Evolutionary conservation across 2,797 vertebrate genomes (phyloP).

Genomic region (Bucorvus abyssinicus): DNA sequence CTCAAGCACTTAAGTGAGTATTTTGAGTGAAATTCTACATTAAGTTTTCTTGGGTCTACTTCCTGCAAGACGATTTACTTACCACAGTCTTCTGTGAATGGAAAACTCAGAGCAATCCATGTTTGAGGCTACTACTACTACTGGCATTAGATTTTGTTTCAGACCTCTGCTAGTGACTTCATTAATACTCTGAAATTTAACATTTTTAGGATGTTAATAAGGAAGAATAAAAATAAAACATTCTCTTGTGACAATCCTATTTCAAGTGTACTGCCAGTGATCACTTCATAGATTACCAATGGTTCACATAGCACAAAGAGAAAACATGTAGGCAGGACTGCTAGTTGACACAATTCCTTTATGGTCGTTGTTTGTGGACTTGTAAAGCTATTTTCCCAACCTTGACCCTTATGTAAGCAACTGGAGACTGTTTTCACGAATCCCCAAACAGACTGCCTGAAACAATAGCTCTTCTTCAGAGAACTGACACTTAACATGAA

Average conservation of each 20-base stretch:
- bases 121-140: background rate
- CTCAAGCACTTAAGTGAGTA: background rate
- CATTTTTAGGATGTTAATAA: background rate
- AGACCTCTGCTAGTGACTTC: background rate
- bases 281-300: background rate
- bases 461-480: constrained; percentile 58
- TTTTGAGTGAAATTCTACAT: background rate
- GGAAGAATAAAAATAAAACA: background rate
- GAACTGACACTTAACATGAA: constrained; percentile 54
- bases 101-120: background rate
- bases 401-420: constrained; percentile 47
- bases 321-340: background rate
- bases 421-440: constrained; percentile 24
- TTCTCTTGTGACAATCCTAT: background rate
- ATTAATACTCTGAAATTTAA: background rate
- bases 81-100: background rate
- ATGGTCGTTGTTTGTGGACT: background rate
- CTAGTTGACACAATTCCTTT: constrained; percentile 24
- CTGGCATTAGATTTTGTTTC: background rate
- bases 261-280: background rate
- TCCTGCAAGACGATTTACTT: background rate
- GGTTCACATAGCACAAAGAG: background rate
- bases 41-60: background rate
- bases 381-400: constrained; percentile 50
- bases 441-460: constrained; percentile 32